Evolutionary conservation across 1,140 invertebrate species (phyloP).

Genomic region (Himalopsyche phryganea): DNA sequence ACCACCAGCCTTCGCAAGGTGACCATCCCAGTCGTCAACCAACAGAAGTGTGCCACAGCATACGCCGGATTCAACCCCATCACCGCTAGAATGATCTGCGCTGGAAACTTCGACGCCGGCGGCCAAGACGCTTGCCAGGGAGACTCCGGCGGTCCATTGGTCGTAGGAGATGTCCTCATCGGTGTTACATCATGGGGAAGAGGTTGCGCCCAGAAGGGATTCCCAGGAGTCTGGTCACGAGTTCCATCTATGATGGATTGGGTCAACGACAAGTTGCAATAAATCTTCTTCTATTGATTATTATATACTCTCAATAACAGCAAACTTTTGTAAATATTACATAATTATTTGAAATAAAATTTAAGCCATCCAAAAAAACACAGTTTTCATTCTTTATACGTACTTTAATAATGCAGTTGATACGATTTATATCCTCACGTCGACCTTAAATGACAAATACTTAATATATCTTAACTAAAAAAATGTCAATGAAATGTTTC

Average conservation of each 20-base stretch:
- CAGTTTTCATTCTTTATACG: too few species aligned
- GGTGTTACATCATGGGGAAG: conserved; percentile 73
- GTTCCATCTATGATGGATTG: conserved; percentile 60
- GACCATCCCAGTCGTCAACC: conserved; percentile 43
- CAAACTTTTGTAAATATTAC: too few species aligned
- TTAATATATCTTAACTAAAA: too few species aligned
- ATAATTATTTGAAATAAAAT: too few species aligned
- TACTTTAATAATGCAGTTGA: too few species aligned
- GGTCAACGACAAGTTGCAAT: conserved; percentile 43
- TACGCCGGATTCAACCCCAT: conserved; percentile 41
- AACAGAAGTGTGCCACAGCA: conserved; percentile 36
- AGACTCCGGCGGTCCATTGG: conserved; percentile 61
- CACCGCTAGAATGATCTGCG: conserved; percentile 66
- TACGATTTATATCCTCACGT: too few species aligned
- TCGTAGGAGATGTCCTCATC: conserved; percentile 52
- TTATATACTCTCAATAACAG: too few species aligned
- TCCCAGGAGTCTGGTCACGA: conserved; percentile 71
- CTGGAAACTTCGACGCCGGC: conserved; percentile 45
- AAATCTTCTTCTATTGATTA: background rate
- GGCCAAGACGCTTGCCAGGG: conserved; percentile 42
- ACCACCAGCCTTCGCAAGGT: conserved; percentile 41
- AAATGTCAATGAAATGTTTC: too few species aligned
- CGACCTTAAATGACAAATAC: too few species aligned
- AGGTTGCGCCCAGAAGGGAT: conserved; percentile 60
- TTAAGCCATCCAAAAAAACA: too few species aligned